These are phyloP conservation scores for Sepiola atlantica DNA, from an alignment of 2,888 invertebrate species.

Conservation along the genomic window DNA sequence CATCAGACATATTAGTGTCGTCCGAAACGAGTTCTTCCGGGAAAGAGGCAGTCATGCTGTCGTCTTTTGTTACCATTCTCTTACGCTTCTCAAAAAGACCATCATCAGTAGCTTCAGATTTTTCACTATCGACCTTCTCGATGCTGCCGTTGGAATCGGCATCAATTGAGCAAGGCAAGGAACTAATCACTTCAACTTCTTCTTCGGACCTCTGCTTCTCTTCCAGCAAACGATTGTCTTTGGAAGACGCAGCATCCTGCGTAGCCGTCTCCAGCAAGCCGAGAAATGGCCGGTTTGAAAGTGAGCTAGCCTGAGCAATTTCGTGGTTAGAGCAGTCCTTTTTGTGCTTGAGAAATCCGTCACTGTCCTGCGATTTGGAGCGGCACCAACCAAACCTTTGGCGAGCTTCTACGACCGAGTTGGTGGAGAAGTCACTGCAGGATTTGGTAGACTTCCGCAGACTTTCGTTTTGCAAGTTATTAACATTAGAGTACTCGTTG, in stretches of 20 bases:
- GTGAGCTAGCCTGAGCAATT: conserved; percentile 53
- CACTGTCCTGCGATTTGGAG: conserved; percentile 79
- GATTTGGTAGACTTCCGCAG: conserved; percentile 48
- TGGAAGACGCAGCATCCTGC: conserved; percentile 47
- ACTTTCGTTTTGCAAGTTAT: conserved; percentile 49
- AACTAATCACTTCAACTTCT: conserved; percentile 47
- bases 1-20: conserved; percentile 50
- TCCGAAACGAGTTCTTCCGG: conserved; percentile 54
- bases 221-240: conserved; percentile 55
- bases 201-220: conserved; percentile 49
- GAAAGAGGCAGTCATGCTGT: conserved; percentile 64
- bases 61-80: conserved; percentile 50
- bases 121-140: conserved; percentile 55
- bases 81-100: not conserved
- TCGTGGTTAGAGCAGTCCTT: conserved; percentile 65
- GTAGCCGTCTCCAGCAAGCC: conserved; percentile 49
- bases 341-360: conserved; percentile 59
- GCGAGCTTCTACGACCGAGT: conserved; percentile 42
- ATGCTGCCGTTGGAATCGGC: conserved; percentile 52
- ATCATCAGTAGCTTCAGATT: conserved; percentile 52
- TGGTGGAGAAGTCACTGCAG: conserved; percentile 47
- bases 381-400: conserved; percentile 78
- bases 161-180: conserved; percentile 46
- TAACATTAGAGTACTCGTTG: conserved; percentile 43
- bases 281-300: conserved; percentile 48